Conservation (phyloP, 1,140 invertebrate genomes). For the Drosophila parvula region DNA sequence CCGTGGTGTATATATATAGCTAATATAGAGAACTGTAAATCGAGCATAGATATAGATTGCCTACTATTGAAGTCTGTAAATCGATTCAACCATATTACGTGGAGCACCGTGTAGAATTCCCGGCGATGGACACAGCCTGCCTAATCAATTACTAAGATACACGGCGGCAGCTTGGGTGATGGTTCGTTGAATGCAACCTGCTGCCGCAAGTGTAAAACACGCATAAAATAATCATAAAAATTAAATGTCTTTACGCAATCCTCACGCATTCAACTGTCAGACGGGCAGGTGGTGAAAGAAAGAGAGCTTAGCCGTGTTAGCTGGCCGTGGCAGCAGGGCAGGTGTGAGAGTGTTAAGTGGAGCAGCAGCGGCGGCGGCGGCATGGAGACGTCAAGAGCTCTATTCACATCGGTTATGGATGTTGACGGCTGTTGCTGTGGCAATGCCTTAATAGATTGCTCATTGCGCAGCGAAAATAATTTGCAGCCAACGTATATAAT, state of each 20-base stretch:
- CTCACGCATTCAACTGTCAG: constrained; percentile 39
- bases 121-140: constrained; percentile 17
- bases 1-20: background rate
- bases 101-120: constrained; percentile 39
- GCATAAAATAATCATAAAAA: constrained; percentile 76
- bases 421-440: constrained; percentile 23
- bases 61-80: background rate
- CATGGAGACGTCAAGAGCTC: constrained; percentile 53
- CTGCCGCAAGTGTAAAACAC: constrained; percentile 59
- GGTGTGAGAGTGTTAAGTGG: constrained; percentile 71
- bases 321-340: constrained; percentile 28
- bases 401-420: constrained; percentile 48
- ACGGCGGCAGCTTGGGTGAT: constrained; percentile 4
- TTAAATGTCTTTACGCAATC: constrained; percentile 69
- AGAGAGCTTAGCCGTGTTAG: constrained; percentile 35
- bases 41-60: constrained; percentile 4
- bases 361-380: constrained; percentile 38
- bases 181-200: constrained; percentile 45
- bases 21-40: background rate
- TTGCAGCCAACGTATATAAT: constrained; percentile 33
- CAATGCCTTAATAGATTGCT: constrained; percentile 51
- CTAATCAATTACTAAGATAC: constrained; percentile 52
- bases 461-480: constrained; percentile 60
- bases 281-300: constrained; percentile 33
- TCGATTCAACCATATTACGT: background rate